These are phyloP conservation scores for Eudyptes chrysolophus DNA, from an alignment of 2,113 vertebrate genomes.

Conservation along the genomic window DNA sequence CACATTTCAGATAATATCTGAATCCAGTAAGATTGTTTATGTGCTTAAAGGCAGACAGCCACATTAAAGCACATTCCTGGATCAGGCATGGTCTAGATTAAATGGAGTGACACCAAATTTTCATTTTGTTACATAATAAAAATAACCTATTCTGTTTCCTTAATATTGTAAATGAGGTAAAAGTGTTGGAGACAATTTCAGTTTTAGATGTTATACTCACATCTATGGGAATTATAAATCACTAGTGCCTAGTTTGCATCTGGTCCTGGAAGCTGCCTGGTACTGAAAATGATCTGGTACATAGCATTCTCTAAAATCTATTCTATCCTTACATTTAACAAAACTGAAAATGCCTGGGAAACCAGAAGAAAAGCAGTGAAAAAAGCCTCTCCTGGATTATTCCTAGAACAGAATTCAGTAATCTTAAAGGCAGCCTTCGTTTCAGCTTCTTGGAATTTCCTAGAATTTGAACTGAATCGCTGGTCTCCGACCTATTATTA, in stretches of 20 bases:
- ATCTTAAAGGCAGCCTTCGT: background rate
- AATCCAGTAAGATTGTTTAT: background rate
- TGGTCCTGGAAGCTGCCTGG: background rate
- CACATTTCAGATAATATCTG: conserved; percentile 13
- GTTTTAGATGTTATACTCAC: background rate
- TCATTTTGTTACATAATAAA: background rate
- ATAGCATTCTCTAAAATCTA: background rate
- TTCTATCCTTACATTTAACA: background rate
- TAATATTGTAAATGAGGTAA: background rate
- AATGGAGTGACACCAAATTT: background rate
- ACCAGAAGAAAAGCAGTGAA: background rate
- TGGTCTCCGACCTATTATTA: background rate
- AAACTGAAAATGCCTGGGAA: background rate
- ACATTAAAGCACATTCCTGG: background rate
- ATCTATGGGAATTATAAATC: background rate
- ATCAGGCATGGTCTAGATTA: background rate
- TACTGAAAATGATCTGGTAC: background rate
- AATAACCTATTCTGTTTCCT: background rate
- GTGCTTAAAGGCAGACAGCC: background rate
- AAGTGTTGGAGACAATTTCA: background rate
- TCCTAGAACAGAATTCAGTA: background rate
- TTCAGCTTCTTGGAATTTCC: background rate
- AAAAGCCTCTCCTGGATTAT: background rate
- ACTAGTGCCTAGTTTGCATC: background rate
- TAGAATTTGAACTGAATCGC: background rate